Base-by-base conservation (phyloP, 2,888 invertebrate genomes). In the Pristionchus entomophagus region DNA sequence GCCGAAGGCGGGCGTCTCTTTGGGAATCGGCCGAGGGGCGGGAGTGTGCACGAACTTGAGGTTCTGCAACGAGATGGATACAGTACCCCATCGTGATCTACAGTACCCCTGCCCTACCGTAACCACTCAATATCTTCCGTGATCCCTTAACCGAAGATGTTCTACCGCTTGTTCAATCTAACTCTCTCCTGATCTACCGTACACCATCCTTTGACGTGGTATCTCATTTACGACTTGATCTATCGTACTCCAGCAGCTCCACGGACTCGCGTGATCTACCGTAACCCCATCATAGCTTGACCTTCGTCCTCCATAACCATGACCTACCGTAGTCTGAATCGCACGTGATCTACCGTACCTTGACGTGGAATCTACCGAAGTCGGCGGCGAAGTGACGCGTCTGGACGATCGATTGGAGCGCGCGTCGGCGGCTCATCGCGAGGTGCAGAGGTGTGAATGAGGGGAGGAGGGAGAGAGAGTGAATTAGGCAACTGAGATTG, bases 11-110 rank as follows among this genome's bases (percentile, higher is more conserved):
- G 77, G 77, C 5, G 45, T 77, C 12, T 77, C 77, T 41, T 19
- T n/a, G n/a, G 77, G 77, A 41, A 77, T 38, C 14, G 22, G 17
- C 77, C 41, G 6, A 5, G 53, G 29, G 22, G 56, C 35, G 4
- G 51, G 32, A 22, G 53, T 35, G n/a, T 56, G 51, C 29, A 81
- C 45, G 56, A 81, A 81, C 56, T 81, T 81, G 81, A 81, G 32
- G 22, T 81, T 32, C 81, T 81, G 56, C 3, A 81, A 38, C 10
- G 29, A 10, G n/a, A n/a, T n/a, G 59, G 59, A n/a, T 59, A 59
- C 59, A n/a, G 59, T 59, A 59, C 35, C 65, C 22, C n/a, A 65
- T 17, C 35, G 4, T 35, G 17, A 35, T 17, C 14, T 35, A 65
- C 65, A 14, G 29, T 65, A 65, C 19, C 32, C 65, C 65, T 12